Percentiles rank a stretch among this genome's conserved stretches.
Conservation (phyloP, 1,140 invertebrate species). For the Laupala kohalensis region DNA sequence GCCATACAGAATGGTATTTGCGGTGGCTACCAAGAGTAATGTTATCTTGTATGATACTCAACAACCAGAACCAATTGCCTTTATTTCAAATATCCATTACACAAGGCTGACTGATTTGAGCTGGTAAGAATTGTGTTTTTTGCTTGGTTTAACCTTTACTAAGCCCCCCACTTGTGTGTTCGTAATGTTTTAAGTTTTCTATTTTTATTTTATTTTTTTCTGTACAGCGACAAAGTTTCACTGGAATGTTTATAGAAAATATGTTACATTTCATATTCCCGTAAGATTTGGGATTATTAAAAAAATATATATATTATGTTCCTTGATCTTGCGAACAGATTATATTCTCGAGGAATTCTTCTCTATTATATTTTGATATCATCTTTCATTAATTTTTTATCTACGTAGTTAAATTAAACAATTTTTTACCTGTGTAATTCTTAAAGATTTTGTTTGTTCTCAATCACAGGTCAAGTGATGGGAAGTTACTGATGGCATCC, state of each 20-base stretch:
- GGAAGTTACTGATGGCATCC: conserved; percentile 63
- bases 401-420: background rate
- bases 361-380: background rate
- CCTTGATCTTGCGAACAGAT: no score
- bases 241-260: background rate
- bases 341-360: no score
- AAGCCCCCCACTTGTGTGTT: background rate
- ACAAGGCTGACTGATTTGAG: conserved; percentile 80
- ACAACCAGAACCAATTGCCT: conserved; percentile 67
- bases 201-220: background rate
- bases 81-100: conserved; percentile 86
- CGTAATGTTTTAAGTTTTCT: background rate
- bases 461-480: conserved; percentile 60
- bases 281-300: no score
- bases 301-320: no score
- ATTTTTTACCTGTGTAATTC: no score
- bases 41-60: conserved; percentile 87
- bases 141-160: background rate
- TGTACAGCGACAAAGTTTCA: background rate
- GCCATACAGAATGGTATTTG: conserved; percentile 78
- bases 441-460: no score
- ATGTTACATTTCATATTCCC: no score
- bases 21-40: conserved; percentile 62
- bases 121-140: conserved; percentile 44
- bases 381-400: background rate